A percentile compares a stretch with the other conserved stretches of the same genome.
Conservation (phyloP, 2,113 vertebrate genomes). For the Osmerus mordax region DNA sequence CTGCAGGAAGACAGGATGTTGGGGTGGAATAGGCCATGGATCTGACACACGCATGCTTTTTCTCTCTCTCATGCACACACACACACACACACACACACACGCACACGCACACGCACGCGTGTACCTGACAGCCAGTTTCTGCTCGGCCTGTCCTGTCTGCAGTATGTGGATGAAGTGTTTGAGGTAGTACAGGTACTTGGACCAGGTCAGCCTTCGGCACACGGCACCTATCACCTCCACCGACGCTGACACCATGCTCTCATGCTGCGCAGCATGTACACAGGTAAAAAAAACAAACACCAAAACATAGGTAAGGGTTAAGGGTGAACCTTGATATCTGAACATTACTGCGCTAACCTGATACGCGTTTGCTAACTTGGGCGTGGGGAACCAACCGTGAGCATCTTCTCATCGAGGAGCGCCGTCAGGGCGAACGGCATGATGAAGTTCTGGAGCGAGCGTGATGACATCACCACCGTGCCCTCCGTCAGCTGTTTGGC, state of each 20-base stretch:
- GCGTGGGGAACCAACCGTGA: conserved; percentile 74
- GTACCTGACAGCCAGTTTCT: conserved; percentile 90
- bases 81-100: neutral
- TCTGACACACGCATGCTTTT: neutral
- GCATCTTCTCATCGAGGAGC: conserved; percentile 87
- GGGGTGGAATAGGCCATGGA: neutral
- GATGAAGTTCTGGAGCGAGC: conserved; percentile 90
- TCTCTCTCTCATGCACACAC: neutral
- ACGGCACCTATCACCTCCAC: conserved; percentile 88
- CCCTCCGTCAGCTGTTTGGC: conserved; percentile 88
- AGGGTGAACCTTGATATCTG: no score
- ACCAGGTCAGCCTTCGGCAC: conserved; percentile 87
- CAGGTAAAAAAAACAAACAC: neutral
- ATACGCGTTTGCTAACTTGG: neutral
- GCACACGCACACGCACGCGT: neutral
- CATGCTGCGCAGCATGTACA: conserved; percentile 73
- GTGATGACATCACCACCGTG: conserved; percentile 77
- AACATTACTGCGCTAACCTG: no score
- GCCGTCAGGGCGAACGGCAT: conserved; percentile 92
- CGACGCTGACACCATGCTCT: conserved; percentile 85
- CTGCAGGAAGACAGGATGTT: conserved; percentile 61
- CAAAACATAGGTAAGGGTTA: neutral
- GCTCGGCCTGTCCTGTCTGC: conserved; percentile 79
- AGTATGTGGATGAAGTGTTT: conserved; percentile 90
- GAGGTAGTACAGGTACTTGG: conserved; percentile 88